Base-by-base conservation (phyloP, 2,888 invertebrate species). In the Cephus pygmeus region DNA sequence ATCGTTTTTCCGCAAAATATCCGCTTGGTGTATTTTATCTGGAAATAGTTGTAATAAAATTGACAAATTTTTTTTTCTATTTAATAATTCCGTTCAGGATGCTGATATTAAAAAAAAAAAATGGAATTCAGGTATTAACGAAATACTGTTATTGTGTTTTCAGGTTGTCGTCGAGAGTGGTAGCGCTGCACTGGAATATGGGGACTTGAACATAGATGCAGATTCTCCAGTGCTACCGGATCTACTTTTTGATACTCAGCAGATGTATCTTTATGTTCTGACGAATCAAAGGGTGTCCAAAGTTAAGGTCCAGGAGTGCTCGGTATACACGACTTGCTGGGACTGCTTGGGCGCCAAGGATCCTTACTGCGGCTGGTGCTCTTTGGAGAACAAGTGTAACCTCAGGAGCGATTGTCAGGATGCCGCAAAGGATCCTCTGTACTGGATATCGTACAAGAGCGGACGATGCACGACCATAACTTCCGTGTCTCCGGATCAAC, bases 321-420 rank as follows among this genome's bases (percentile, higher is more conserved):
- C 96, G 87, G 96, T 97, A 79, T 98, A 97, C 92, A 95, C 95
- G 91, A 97, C 97, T 79, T 98, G 98, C 92, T 95, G 96, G 92
- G 97, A 97, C 88, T 98, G 98, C 92, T 94, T 98, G 83, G 97
- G 97, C 87, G 98, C 97, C 83, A 96, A 97, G 91, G 98, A 98
- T 93, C 98, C 98, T 0, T 98, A 98, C 91, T 99, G 98, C 92
- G 98, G 98, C 81, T 98, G 98, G 98, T 98, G 98, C 93, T 97
- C 98, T 69, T 92, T 98, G 85, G 98, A 98, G 92, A 98, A 98
- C 92, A 98, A 97, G 94, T 99, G 99, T 92, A 98, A 97, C 87
- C 93, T 98, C 79, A 94, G 97, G 82, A 96, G 97, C 77, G 97
- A 97, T 90, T 99, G 99, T 91, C 96, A 97, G 89, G 97, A 97